Base-by-base conservation (phyloP, 2,797 vertebrate genomes). In the Decapterus maruadsi region DNA sequence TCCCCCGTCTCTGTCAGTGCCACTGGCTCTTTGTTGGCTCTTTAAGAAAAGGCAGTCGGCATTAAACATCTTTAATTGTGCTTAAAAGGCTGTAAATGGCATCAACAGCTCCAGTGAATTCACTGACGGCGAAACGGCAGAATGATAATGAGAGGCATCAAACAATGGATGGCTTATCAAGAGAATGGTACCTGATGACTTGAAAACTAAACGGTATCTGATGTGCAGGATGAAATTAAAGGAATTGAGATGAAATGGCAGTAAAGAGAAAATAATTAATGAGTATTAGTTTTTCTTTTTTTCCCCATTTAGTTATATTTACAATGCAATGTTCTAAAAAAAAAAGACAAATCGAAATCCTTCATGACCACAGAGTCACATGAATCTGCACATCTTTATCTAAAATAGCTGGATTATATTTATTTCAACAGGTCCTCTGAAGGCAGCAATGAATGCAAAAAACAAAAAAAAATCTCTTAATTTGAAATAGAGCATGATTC, bases 71-170 rank as follows among this genome's bases (percentile, higher is more conserved):
- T 84, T 92, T 93, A 91, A 94, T 90, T 93, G 87, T 87, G 83
- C 84, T 84, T 93, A 91, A 92, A 90, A 87, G 86, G 78, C 85
- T 84, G 84, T 89, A 89, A 93, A 93, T 78, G 83, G 82, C 86
- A 92, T 89, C 84, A 86, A 66, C 83, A 86, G 78, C 89, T 89
- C 62, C 77, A 85, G 46, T 86, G 84, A 89, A 88, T 89, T 72
- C 61, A 81, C 81, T 78, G 81, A 84, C 50, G 60, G 73, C 10
- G 48, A 78, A 85, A 87, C 73, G 45, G 46, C 72, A 64, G 82
- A 80, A 87, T 82, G 69, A 78, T 87, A 85, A 91, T 88, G 72
- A 84, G 77, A 61, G 54, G 54, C 64, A 81, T 89, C 78, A 82
- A 85, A 86, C 75, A 83, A 80, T 59, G 79, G 64, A 83, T 61